Base-by-base conservation (phyloP, 2,113 vertebrate species). In the Poicephalus meyeri region DNA sequence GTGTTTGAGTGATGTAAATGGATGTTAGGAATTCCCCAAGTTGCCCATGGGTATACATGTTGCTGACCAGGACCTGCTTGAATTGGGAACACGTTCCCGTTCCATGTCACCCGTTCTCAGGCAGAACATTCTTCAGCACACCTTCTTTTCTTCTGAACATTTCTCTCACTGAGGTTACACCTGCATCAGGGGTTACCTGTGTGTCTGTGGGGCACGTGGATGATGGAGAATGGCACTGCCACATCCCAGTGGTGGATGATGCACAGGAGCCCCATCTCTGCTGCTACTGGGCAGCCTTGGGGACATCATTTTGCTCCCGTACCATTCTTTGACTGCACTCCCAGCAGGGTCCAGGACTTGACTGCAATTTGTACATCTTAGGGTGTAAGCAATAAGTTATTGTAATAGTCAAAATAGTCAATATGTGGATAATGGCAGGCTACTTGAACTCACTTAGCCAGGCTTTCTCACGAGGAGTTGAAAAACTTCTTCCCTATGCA, bases 211-310 rank as follows among this genome's bases (percentile, higher is more conserved):
- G 33, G 18, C 13, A 35, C 0, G 0, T 25, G 42, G 46, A 50
- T 1, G 2, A 39, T 24, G 35, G 82, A 28, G 68, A 80, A 35
- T 13, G n/a, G 39, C 49, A 29, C 29, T 42, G 7, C 20, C 16
- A 33, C 33, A 14, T 69, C 12, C n/a, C 21, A 6, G n/a, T 0
- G 0, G 29, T 26, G n/a, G 56, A 28, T 35, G 25, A 0, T 1
- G 25, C 44, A 13, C 20, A 26, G 41, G 44, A 49, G 2, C 11
- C 7, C 21, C 46, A 26, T 50, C 55, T 56, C 55, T 64, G 35
- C 47, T 4, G 1, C 42, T 80, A 7, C 23, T 42, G 31, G 21
- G 55, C 39, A 84, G 37, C 19, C 13, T 39, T 26, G 20, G 44
- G 29, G 35, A 17, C 1, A 1, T 44, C 7, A 8, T 26, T 61